Base-by-base conservation (phyloP, 2,888 invertebrate species). In the Drosophila hawaiiensis region DNA sequence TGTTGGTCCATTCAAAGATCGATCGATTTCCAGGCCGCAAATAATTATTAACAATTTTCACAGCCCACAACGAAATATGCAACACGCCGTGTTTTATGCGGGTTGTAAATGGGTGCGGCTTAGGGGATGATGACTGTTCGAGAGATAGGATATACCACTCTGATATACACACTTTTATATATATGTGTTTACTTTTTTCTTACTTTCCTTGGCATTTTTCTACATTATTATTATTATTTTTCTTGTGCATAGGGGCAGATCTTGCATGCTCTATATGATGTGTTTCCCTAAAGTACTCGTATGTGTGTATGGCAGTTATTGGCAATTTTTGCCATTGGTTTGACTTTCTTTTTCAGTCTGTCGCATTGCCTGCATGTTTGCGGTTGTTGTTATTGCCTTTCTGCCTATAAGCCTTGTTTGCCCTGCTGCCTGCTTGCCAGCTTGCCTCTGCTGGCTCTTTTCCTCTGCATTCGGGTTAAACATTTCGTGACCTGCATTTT, bases 401-500 rank as follows among this genome's bases (percentile, higher is more conserved):
- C 19, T 19, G 37, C 43, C 68, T 71, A 7, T 43, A 33, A 47
- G 47, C 47, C 47, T 50, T 49, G 22, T 22, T 16, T 25, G 25
- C 28, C 50, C 70, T 67, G 52, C 55, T 60, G 65, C 12, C n/a
- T 55, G 70, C 29, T 61, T 63, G 70, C 63, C 69, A 55, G 37
- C 28, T 35, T 56, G 37, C 3, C 37, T 4, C 37, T 4, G 35
- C 9, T 56, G 19, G 41, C 65, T 73, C 35, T 35, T 65, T 73
- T 70, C 63, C 61, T 63, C 62, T 68, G 66, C 61, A 67, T 76
- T 79, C 89, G 90, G 90, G 81, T 81, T 83, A 77, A 88, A 81
- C 83, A 88, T 88, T 90, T 86, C 85, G 90, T 86, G 85, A 86
- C 90, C 85, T 88, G 85, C 90, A 88, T 86, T 86, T 84, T 85